Percentiles rank a stretch among this genome's conserved stretches.
Evolutionary conservation across 2,888 invertebrate genomes (phyloP).

Genomic region (Acleris cristana): DNA sequence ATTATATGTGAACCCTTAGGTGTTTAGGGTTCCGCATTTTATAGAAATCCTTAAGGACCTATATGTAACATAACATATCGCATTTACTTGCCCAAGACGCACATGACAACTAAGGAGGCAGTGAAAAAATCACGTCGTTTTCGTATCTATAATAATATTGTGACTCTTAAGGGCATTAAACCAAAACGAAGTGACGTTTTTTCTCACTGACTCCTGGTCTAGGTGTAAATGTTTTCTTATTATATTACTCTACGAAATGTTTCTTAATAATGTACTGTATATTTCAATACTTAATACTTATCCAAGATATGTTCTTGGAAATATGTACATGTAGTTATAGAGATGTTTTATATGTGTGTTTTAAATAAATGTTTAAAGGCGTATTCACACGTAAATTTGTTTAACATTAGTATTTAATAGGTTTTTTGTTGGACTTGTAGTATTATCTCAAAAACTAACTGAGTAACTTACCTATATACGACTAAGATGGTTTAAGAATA

Average conservation of each 20-base stretch:
- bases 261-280: conserved; percentile 57
- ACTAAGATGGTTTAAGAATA: too few relatives aligned
- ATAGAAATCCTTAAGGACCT: conserved; percentile 7
- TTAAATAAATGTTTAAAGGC: conserved; percentile 45
- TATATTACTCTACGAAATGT: conserved; percentile 53
- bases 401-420: background rate
- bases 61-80: conserved; percentile 40
- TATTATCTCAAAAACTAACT: background rate
- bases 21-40: conserved; percentile 21
- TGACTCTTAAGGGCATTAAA: too few relatives aligned
- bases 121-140: too few relatives aligned
- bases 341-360: conserved; percentile 55
- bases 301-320: conserved; percentile 57
- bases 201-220: too few relatives aligned
- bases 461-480: too few relatives aligned
- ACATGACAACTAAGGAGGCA: conserved; percentile 12
- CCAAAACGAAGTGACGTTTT: too few relatives aligned
- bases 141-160: too few relatives aligned
- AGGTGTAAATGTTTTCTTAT: conserved; percentile 52
- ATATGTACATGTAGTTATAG: conserved; percentile 50
- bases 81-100: conserved; percentile 26
- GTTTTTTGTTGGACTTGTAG: background rate
- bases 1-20: conserved; percentile 11
- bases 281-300: conserved; percentile 43
- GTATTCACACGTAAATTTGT: conserved; percentile 41